A percentile compares a stretch with the other conserved stretches of the same genome.
Conservation (phyloP, 2,888 invertebrate species). For the Caenorhabditis doughertyi region DNA sequence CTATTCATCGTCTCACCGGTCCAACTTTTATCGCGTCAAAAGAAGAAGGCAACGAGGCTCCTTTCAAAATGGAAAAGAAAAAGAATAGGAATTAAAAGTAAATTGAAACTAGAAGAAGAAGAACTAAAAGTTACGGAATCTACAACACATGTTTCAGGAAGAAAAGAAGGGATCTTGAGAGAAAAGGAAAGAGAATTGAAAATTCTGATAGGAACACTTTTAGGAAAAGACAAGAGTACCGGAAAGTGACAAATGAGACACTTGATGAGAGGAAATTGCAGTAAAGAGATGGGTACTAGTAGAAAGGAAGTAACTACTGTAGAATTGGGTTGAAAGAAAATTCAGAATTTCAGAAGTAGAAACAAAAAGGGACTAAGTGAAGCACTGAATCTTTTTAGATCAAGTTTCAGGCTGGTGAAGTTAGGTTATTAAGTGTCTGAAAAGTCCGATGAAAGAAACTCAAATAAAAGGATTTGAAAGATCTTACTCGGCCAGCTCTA, state of each 20-base stretch:
- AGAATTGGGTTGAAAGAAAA: not conserved
- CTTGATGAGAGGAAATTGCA: conserved; percentile 53
- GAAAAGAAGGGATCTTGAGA: not conserved
- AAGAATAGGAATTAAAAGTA: conserved; percentile 39
- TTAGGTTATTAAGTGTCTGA: too few relatives aligned
- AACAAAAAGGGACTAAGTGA: not conserved
- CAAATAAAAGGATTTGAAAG: too few relatives aligned
- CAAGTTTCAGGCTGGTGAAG: too few relatives aligned
- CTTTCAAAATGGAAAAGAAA: not conserved
- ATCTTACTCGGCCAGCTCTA: too few relatives aligned
- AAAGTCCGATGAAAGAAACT: too few relatives aligned
- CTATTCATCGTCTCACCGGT: conserved; percentile 39
- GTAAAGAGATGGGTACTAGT: not conserved
- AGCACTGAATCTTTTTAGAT: too few relatives aligned
- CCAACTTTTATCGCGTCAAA: conserved; percentile 53
- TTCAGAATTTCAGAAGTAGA: not conserved
- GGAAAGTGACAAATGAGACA: conserved; percentile 56
- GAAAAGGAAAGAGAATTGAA: conserved; percentile 1
- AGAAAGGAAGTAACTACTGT: conserved; percentile 31
- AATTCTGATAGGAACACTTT: conserved; percentile 14
- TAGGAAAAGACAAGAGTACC: not conserved
- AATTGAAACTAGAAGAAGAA: conserved; percentile 32
- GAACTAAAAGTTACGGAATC: conserved; percentile 5
- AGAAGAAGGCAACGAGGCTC: not conserved
- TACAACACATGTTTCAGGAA: not conserved